A percentile compares a stretch with the other conserved stretches of the same genome.
Evolutionary conservation across 2,888 invertebrate genomes (phyloP).

Genomic region (Meloe dianella): DNA sequence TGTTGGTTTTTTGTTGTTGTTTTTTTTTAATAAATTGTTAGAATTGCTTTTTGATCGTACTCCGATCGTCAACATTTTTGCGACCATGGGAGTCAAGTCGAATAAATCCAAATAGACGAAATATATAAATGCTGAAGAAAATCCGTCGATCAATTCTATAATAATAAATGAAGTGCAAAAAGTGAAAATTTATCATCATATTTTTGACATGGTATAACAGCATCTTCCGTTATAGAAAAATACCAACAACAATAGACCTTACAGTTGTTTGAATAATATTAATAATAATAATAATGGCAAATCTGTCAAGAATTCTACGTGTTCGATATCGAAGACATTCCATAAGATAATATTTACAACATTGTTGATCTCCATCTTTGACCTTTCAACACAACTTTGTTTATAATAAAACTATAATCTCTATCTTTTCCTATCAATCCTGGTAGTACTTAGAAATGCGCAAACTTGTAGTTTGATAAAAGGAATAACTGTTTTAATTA

Average conservation of each 20-base stretch:
- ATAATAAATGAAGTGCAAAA: too few species aligned
- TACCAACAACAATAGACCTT: conserved; percentile 24
- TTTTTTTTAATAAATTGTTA: too few species aligned
- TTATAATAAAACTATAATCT: too few species aligned
- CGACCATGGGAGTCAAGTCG: too few species aligned
- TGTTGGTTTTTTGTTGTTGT: too few species aligned
- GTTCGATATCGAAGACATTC: conserved; percentile 22
- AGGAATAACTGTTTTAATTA: neutral
- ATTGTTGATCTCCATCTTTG: conserved; percentile 37
- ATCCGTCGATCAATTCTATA: too few species aligned
- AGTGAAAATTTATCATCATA: neutral
- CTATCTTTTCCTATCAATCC: too few species aligned
- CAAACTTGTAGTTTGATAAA: neutral
- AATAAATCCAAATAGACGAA: too few species aligned
- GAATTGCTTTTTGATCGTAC: too few species aligned
- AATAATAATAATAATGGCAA: conserved; percentile 1
- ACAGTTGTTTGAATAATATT: conserved; percentile 40
- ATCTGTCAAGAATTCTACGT: conserved; percentile 7
- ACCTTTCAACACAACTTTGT: conserved; percentile 30
- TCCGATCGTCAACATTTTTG: too few species aligned
- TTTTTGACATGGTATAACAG: neutral
- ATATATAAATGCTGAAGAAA: too few species aligned
- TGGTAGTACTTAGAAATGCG: too few species aligned
- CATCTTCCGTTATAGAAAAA: conserved; percentile 21
- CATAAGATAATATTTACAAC: conserved; percentile 36